These are phyloP conservation scores for Tetranychus piercei DNA, from an alignment of 2,888 invertebrate genomes.

Conservation along the genomic window DNA sequence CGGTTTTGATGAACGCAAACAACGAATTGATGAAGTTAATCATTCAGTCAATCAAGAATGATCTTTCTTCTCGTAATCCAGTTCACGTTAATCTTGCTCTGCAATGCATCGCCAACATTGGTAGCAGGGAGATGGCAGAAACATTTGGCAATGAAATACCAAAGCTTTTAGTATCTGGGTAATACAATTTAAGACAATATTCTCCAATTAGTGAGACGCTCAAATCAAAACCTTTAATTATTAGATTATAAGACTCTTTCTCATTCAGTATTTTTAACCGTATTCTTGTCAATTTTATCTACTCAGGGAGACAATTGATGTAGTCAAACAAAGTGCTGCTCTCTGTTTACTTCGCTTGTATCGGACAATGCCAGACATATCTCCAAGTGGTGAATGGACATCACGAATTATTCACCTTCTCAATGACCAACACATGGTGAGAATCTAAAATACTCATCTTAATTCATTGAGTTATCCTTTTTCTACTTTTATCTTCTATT, in stretches of 20 bases:
- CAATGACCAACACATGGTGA: constrained; percentile 86
- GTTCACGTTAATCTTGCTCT: constrained; percentile 94
- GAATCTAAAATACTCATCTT: not conserved
- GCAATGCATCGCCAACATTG: constrained; percentile 98
- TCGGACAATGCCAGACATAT: constrained; percentile 83
- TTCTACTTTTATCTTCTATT: constrained; percentile 8
- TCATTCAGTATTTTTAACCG: too few relatives aligned
- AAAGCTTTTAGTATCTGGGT: constrained; percentile 82
- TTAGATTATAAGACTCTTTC: too few relatives aligned
- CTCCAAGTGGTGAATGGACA: constrained; percentile 95
- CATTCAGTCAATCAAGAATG: constrained; percentile 97
- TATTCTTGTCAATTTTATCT: constrained; percentile 35
- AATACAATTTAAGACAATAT: constrained; percentile 34
- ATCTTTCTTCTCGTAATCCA: constrained; percentile 81
- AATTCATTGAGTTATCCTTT: not conserved
- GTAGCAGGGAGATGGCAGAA: constrained; percentile 99
- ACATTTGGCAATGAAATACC: constrained; percentile 96
- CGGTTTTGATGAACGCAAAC: constrained; percentile 93
- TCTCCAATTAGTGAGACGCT: too few relatives aligned
- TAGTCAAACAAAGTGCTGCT: constrained; percentile 97
- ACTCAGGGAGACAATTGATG: constrained; percentile 74
- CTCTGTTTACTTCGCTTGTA: constrained; percentile 80
- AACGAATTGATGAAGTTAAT: constrained; percentile 97
- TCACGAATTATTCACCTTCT: constrained; percentile 92
- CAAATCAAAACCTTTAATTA: too few relatives aligned